phyloP scores from a whole-genome alignment of 1,140 invertebrate species.

The Cheumatopsyche charites region DNA sequence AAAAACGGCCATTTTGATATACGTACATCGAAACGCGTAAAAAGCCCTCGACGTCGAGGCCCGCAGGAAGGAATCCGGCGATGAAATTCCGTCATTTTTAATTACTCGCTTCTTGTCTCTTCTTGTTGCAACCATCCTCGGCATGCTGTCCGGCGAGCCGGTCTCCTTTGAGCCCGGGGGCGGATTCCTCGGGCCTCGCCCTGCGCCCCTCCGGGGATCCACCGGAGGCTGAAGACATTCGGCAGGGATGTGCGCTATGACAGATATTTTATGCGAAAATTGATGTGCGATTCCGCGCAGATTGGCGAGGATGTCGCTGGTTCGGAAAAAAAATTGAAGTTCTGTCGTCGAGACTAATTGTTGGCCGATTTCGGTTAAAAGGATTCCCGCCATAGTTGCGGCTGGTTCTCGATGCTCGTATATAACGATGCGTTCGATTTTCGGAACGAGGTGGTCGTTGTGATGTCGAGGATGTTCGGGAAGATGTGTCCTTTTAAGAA shows the following conservation, averaged over 20 bases:
- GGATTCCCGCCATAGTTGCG: no score
- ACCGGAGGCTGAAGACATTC: slow-evolving; percentile 9
- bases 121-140: slow-evolving; percentile 3
- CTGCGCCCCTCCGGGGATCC: not conserved
- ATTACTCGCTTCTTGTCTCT: slow-evolving; percentile 25
- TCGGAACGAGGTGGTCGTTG: no score
- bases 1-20: no score
- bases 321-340: not conserved
- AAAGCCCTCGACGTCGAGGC: no score
- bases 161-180: slow-evolving; percentile 20
- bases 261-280: slow-evolving; percentile 27
- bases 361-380: no score
- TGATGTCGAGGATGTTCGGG: no score
- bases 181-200: not conserved
- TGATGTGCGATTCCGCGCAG: slow-evolving; percentile 3
- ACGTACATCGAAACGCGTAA: no score
- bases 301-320: not conserved
- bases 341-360: not conserved
- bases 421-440: no score
- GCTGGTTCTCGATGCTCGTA: no score
- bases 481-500: no score
- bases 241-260: slow-evolving; percentile 5
- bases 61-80: slow-evolving; percentile 27
- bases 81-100: slow-evolving; percentile 39
- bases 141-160: slow-evolving; percentile 14